phyloP scores from a whole-genome alignment of 2,113 vertebrate species.

The Pachypanchax playfairii region DNA sequence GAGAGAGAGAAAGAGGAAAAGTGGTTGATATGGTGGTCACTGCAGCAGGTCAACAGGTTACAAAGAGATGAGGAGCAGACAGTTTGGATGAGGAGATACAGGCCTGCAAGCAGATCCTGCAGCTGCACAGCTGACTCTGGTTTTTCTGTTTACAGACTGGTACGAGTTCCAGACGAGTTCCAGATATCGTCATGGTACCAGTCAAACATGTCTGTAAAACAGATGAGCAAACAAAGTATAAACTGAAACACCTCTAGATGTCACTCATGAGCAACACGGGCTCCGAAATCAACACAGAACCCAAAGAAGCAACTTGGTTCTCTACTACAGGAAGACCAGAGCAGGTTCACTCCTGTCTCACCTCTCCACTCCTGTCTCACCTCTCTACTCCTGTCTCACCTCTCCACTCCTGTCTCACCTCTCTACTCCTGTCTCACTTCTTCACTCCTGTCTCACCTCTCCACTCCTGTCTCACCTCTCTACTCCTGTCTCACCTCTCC shows the following conservation, averaged over 20 bases:
- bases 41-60: conserved; percentile 52
- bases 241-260: not conserved
- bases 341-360: too few species aligned
- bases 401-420: too few species aligned
- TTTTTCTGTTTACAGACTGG: not conserved
- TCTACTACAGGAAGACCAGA: too few species aligned
- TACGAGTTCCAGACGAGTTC: not conserved
- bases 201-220: not conserved
- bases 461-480: too few species aligned
- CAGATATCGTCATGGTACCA: not conserved
- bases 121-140: not conserved
- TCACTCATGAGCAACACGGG: too few species aligned
- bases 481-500: too few species aligned
- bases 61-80: conserved; percentile 10
- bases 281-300: too few species aligned
- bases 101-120: conserved; percentile 1
- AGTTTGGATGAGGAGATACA: conserved; percentile 1
- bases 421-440: too few species aligned
- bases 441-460: too few species aligned
- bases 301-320: too few species aligned
- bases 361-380: too few species aligned
- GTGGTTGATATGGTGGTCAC: conserved; percentile 21
- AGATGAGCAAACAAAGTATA: not conserved
- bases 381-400: too few species aligned
- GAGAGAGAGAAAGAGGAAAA: conserved; percentile 4